Percentiles rank a stretch among this genome's conserved stretches.
Evolutionary conservation across 1,140 invertebrate species (phyloP).

Genomic region (Vollenhovia emeryi): DNA sequence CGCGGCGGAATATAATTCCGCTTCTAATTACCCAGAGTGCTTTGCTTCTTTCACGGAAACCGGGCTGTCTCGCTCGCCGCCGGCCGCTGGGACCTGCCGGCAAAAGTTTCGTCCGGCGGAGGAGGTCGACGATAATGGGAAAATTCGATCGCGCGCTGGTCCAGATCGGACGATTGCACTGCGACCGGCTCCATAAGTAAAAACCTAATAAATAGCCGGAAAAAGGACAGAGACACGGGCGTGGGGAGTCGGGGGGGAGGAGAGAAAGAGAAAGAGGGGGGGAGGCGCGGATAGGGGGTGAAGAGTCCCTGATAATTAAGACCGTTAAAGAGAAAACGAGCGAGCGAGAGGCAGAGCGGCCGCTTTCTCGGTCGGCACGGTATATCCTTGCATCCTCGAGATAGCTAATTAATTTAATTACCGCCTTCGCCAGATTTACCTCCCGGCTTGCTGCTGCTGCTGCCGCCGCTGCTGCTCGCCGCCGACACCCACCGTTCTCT

Average conservation of each 20-base stretch:
- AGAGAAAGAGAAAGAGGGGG: not conserved
- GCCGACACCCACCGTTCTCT: constrained; percentile 30
- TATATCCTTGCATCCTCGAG: constrained; percentile 80
- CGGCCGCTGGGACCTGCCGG: constrained; percentile 12
- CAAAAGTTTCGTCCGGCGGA: constrained; percentile 60
- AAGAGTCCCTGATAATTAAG: constrained; percentile 78
- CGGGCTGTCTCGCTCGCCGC: constrained; percentile 59
- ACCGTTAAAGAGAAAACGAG: constrained; percentile 79
- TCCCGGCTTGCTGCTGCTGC: constrained; percentile 50
- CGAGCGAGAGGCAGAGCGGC: constrained; percentile 42
- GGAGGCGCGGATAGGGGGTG: not conserved
- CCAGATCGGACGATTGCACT: constrained; percentile 72
- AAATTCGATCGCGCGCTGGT: constrained; percentile 52
- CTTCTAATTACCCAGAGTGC: constrained; percentile 83
- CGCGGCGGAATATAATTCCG: constrained; percentile 81
- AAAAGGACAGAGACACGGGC: constrained; percentile 64
- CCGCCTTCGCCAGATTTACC: constrained; percentile 77
- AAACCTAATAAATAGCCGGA: constrained; percentile 79
- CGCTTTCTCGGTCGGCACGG: constrained; percentile 52
- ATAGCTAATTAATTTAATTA: constrained; percentile 85
- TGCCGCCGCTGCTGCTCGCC: constrained; percentile 6
- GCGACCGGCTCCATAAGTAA: constrained; percentile 73
- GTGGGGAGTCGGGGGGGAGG: not conserved
- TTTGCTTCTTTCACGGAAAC: constrained; percentile 80
- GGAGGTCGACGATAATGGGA: constrained; percentile 24